Base-by-base conservation (phyloP, 2,888 invertebrate species). In the Theristus sp. region DNA sequence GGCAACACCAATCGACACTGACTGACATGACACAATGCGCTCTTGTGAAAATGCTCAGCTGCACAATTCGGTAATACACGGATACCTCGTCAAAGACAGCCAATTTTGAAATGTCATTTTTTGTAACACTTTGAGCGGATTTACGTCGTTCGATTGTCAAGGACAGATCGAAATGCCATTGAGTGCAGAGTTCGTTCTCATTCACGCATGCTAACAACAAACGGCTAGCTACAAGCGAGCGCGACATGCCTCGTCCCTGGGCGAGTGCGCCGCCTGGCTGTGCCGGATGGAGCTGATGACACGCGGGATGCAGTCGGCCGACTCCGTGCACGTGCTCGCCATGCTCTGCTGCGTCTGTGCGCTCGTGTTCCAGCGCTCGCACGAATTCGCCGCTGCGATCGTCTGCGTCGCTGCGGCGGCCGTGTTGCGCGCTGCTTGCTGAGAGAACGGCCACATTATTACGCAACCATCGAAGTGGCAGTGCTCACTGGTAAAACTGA, bases 371-470 rank as follows among this genome's bases (percentile, higher is more conserved):
- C 87, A 82, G 28, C 82, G 81, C 1, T 82, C 82, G 0, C 87
- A 87, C 67, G 85, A 85, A 66, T 88, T 86, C 0, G 89, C 85
- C 0, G 91, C 86, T 0, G 87, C 84, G 31, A 68, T 67, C 13
- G 59, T 57, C 31, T 57, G 57, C n/a, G 46, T 58, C 1, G 61
- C 62, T 2, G 62, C 84, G 0, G 88, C 30, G 20, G 68, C 66
- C 10, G 70, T 67, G 58, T 68, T 65, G 57, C 67, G 68, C 17
- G 73, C 71, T 20, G 69, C 70, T 60, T 67, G 68, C 60, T 73
- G 70, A 38, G 72, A 60, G n/a, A n/a, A n/a, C n/a, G n/a, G n/a
- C 27, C 68, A 59, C 10, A 62, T 62, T 29, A 66, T 61, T 10
- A 64, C 62, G 26, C 67, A 63, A 25, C 22, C 22, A 28, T 27